Percentiles rank a stretch among this genome's conserved stretches.
Evolutionary conservation across 2,888 invertebrate species (phyloP).

Genomic region (Laspeyria flexula): DNA sequence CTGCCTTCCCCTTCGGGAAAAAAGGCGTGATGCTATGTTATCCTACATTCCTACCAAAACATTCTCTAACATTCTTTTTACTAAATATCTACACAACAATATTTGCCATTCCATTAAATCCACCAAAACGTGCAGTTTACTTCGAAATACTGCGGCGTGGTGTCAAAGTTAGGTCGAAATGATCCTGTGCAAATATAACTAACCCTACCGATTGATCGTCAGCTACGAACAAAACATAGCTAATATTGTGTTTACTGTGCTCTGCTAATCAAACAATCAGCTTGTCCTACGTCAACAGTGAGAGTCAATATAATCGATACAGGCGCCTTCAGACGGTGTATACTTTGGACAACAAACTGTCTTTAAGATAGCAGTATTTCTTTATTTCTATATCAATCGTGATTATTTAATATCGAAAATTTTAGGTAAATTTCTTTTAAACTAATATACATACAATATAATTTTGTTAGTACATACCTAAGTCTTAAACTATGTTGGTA

Average conservation of each 20-base stretch:
- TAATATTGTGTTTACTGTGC: constrained; percentile 59
- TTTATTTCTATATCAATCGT: too few species aligned
- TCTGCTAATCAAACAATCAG: constrained; percentile 51
- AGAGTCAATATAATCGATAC: constrained; percentile 35
- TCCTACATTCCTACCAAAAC: too few species aligned
- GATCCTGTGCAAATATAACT: constrained; percentile 64
- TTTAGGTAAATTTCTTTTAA: too few species aligned
- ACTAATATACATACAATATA: too few species aligned
- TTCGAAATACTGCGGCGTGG: constrained; percentile 69
- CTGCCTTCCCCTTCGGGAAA: too few species aligned
- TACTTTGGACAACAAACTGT: background rate
- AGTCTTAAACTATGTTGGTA: too few species aligned
- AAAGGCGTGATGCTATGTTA: too few species aligned
- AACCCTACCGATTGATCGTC: constrained; percentile 79
- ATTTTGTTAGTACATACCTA: too few species aligned
- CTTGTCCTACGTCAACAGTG: constrained; percentile 66
- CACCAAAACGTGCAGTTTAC: constrained; percentile 65
- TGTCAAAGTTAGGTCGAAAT: constrained; percentile 64
- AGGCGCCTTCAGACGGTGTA: constrained; percentile 16
- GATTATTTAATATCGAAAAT: too few species aligned
- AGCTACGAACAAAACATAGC: constrained; percentile 62
- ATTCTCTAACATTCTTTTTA: too few species aligned
- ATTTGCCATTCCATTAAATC: constrained; percentile 72
- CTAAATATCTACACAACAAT: too few species aligned
- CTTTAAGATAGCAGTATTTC: background rate